Conservation (phyloP, 53 echinoderm and acorn worm species). For the Stichopus horrens region DNA sequence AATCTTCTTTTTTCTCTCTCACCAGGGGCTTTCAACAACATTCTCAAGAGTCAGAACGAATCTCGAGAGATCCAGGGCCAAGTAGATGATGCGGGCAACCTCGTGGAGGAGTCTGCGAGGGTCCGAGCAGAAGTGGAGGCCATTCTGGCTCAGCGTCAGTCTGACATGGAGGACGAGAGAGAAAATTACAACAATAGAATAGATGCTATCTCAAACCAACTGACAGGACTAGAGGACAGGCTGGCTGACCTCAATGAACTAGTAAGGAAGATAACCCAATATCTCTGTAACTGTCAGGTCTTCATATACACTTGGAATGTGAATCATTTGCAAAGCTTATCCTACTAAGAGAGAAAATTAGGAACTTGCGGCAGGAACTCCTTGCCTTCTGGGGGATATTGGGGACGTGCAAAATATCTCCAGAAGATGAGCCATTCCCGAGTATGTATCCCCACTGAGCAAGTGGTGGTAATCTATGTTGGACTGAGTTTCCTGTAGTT, state of each 20-base stretch:
- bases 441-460: too few species aligned
- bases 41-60: conserved; percentile 76
- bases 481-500: too few species aligned
- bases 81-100: conserved; percentile 60
- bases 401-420: too few species aligned
- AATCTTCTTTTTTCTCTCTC: background rate
- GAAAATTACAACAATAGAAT: conserved; percentile 60
- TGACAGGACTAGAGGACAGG: conserved; percentile 77
- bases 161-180: conserved; percentile 61
- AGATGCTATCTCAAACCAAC: conserved; percentile 73
- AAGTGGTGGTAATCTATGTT: too few species aligned
- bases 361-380: too few species aligned
- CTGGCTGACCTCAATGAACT: conserved; percentile 71
- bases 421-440: too few species aligned
- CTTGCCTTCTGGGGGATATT: too few species aligned
- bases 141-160: conserved; percentile 61
- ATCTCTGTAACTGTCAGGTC: too few species aligned
- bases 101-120: conserved; percentile 58
- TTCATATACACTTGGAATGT: too few species aligned
- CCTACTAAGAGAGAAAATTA: too few species aligned
- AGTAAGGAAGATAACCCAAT: conserved; percentile 37
- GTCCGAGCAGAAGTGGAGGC: conserved; percentile 78
- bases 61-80: conserved; percentile 67
- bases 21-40: conserved; percentile 87
- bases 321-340: too few species aligned